Percentiles rank a stretch among this genome's conserved stretches.
Conservation (phyloP, 2,113 vertebrate genomes). For the Ceyx melanurus region DNA sequence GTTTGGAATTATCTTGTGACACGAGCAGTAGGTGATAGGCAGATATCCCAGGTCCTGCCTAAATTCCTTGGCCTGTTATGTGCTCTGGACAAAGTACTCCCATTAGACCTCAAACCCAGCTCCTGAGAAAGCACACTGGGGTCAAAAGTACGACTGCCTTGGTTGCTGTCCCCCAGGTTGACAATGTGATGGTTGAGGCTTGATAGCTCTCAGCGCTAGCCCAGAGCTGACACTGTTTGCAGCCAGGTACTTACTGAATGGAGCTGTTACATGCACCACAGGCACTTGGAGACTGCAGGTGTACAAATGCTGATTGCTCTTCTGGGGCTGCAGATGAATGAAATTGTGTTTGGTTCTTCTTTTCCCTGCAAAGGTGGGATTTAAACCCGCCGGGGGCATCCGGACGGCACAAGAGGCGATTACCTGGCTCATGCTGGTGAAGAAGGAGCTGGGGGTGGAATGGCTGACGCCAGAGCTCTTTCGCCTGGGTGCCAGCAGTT, state of each 20-base stretch:
- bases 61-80: background rate
- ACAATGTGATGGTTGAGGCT: background rate
- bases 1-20: background rate
- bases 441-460: slow-evolving; percentile 89
- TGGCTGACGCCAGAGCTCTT: slow-evolving; percentile 91
- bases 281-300: background rate
- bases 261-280: background rate
- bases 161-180: background rate
- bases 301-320: background rate
- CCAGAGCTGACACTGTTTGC: background rate
- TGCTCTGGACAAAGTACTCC: background rate
- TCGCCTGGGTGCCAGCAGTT: slow-evolving; percentile 92
- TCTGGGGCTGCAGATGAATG: background rate
- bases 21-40: background rate
- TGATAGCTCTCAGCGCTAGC: background rate
- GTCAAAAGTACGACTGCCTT: background rate
- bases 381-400: slow-evolving; percentile 96
- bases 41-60: background rate
- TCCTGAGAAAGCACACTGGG: background rate
- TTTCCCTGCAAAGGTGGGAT: slow-evolving; percentile 75
- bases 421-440: slow-evolving; percentile 90
- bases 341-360: background rate
- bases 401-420: slow-evolving; percentile 88
- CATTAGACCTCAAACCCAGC: background rate
- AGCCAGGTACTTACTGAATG: background rate